Evolutionary conservation across 2,888 invertebrate genomes (phyloP).

Genomic region (Mythimna pallens): DNA sequence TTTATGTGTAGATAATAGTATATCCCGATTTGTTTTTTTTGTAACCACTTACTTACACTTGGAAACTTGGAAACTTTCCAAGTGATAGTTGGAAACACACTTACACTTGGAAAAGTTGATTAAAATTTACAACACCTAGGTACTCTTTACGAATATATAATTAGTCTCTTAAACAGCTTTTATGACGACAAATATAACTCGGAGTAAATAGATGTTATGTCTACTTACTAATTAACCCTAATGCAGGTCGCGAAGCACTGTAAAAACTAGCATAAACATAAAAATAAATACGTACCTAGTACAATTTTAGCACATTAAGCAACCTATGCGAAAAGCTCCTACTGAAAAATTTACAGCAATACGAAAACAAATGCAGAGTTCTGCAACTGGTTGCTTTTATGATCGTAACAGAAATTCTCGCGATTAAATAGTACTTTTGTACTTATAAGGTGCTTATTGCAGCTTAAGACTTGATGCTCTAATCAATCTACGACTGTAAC

Average conservation of each 20-base stretch:
- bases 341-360: constrained; percentile 24
- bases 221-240: constrained; percentile 41
- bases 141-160: too few relatives aligned
- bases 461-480: too few relatives aligned
- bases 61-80: too few relatives aligned
- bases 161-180: not conserved
- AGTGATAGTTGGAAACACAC: too few relatives aligned
- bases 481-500: too few relatives aligned
- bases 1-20: not conserved
- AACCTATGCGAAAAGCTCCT: constrained; percentile 3
- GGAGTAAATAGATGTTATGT: not conserved
- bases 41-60: too few relatives aligned
- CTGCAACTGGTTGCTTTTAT: constrained; percentile 6
- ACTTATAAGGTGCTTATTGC: not conserved
- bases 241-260: constrained; percentile 34
- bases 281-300: constrained; percentile 15
- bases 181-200: constrained; percentile 9
- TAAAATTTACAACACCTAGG: constrained; percentile 5
- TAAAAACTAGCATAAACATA: constrained; percentile 24
- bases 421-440: not conserved
- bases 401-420: not conserved
- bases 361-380: not conserved
- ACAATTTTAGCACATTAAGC: not conserved
- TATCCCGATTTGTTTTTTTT: too few relatives aligned
- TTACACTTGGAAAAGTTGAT: not conserved